phyloP scores from a whole-genome alignment of 1,140 invertebrate genomes.

The Drosophila busckii region DNA sequence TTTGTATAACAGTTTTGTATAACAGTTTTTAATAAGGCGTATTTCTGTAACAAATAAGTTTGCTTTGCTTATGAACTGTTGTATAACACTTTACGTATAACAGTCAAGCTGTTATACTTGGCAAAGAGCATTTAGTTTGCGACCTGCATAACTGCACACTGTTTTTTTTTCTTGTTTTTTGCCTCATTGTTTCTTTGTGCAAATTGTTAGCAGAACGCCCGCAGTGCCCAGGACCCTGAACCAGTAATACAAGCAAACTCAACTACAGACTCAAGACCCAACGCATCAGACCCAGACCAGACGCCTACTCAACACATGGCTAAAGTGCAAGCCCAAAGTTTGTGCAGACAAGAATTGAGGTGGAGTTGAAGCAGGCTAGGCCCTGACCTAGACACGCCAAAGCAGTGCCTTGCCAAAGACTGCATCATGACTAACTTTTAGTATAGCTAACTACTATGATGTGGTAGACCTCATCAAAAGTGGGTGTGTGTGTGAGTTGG shows the following conservation, averaged over 20 bases:
- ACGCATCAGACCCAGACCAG: background rate
- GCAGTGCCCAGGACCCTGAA: slow-evolving; percentile 23
- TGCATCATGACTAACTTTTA: slow-evolving; percentile 70
- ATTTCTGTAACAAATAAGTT: too few relatives aligned
- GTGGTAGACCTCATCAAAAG: slow-evolving; percentile 19
- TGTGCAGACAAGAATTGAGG: slow-evolving; percentile 1
- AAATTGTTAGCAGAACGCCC: slow-evolving; percentile 62
- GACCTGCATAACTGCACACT: too few relatives aligned
- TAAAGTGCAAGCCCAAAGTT: too few relatives aligned
- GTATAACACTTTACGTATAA: too few relatives aligned
- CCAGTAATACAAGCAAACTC: too few relatives aligned
- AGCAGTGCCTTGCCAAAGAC: slow-evolving; percentile 72
- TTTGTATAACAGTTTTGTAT: too few relatives aligned
- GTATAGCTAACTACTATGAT: too few relatives aligned
- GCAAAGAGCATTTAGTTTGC: too few relatives aligned
- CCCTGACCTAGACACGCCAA: slow-evolving; percentile 35
- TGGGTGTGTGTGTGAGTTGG: slow-evolving; percentile 16
- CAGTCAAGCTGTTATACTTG: too few relatives aligned
- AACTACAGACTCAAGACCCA: background rate
- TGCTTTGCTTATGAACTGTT: too few relatives aligned
- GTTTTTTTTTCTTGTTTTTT: background rate
- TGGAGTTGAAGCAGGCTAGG: slow-evolving; percentile 1
- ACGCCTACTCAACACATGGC: slow-evolving; percentile 10
- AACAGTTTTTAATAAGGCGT: too few relatives aligned
- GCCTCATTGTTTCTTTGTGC: slow-evolving; percentile 33